Percentiles rank a stretch among this genome's conserved stretches.
Evolutionary conservation across 2,797 vertebrate genomes (phyloP).

Genomic region (Cyprinodon diabolis): DNA sequence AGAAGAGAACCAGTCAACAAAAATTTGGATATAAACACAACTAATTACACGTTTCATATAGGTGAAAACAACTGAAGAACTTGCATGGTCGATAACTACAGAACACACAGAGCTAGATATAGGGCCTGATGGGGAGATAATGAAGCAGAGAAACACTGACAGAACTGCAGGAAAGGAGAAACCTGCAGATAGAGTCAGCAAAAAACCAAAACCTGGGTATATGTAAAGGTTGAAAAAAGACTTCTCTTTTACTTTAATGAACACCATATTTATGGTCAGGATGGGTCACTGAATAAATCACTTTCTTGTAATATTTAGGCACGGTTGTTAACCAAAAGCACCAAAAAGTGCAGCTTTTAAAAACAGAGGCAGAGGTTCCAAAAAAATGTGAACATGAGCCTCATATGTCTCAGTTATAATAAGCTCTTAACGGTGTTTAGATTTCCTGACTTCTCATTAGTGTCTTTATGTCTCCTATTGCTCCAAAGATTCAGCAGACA

Average conservation of each 20-base stretch:
- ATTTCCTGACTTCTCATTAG: slow-evolving; percentile 7
- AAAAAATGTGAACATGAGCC: slow-evolving; percentile 22
- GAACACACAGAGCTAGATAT: slow-evolving; percentile 13
- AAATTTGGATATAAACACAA: slow-evolving; percentile 32
- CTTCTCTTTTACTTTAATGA: background rate
- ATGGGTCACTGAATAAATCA: background rate
- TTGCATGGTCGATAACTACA: background rate
- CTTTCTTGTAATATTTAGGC: background rate
- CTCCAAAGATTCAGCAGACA: slow-evolving; percentile 7
- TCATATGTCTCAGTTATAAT: slow-evolving; percentile 8
- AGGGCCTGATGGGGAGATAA: background rate
- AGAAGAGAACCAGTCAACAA: slow-evolving; percentile 15
- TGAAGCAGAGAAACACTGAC: slow-evolving; percentile 1
- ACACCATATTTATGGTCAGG: background rate
- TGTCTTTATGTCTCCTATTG: slow-evolving; percentile 1
- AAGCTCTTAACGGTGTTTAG: slow-evolving; percentile 13
- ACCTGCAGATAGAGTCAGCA: background rate
- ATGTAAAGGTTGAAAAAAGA: background rate
- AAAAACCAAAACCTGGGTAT: no score
- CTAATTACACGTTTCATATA: slow-evolving; percentile 35
- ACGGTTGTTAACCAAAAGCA: background rate
- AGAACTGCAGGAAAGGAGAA: background rate
- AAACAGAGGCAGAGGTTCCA: slow-evolving; percentile 14
- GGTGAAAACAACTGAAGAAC: slow-evolving; percentile 7
- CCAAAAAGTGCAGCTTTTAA: slow-evolving; percentile 5